A percentile compares a stretch with the other conserved stretches of the same genome.
Evolutionary conservation across 2,113 vertebrate genomes (phyloP).

Genomic region (Pedionomus torquatus): DNA sequence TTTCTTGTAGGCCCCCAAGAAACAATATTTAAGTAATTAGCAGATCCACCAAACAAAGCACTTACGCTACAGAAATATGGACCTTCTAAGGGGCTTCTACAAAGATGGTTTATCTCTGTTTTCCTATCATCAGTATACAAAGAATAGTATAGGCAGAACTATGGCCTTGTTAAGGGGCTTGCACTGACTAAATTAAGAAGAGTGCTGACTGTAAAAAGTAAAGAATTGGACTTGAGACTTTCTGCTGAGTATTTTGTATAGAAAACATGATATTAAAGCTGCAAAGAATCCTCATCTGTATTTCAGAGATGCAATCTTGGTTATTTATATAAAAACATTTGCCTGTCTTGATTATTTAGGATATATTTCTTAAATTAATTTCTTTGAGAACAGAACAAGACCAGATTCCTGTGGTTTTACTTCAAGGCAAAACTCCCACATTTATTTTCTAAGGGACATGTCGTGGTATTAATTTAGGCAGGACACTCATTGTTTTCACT

Average conservation of each 20-base stretch:
- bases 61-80: not conserved
- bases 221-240: not conserved
- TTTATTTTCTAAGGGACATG: not conserved
- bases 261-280: not conserved
- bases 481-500: not conserved
- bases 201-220: not conserved
- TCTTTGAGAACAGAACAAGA: not conserved
- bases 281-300: not conserved
- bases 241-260: not conserved
- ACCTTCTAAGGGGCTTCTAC: not conserved
- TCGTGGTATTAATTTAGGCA: slow-evolving; percentile 39
- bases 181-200: not conserved
- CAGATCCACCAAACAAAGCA: not conserved
- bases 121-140: not conserved
- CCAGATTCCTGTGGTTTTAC: slow-evolving; percentile 5
- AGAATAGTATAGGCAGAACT: not conserved
- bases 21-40: not conserved
- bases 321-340: not conserved
- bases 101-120: not conserved
- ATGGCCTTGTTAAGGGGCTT: not conserved
- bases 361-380: not conserved
- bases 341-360: not conserved
- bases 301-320: not conserved
- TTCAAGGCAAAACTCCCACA: slow-evolving; percentile 24
- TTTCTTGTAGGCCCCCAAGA: not conserved